Evolutionary conservation across 2,113 vertebrate species (phyloP), one percentile per base, ranked within the genome.

Genomic region (Potamarius usumacintae): DNA sequence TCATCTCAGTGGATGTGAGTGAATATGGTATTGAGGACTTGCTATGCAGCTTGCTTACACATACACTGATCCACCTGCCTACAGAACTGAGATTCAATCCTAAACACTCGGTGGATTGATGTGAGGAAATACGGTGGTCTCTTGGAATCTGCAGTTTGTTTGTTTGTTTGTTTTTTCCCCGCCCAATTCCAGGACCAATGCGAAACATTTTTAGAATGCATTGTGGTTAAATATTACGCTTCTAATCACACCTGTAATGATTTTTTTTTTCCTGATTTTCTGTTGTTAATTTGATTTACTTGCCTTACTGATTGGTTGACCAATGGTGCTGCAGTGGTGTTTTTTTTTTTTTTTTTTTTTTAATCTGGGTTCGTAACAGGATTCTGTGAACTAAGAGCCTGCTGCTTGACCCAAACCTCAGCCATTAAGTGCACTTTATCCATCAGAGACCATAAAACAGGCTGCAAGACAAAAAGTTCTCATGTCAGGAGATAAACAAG

Each of bases 391-490:
- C 18, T 65, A 42, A 84, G 57, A 84, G 74, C 53, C 60, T 42
- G 60, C 85, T 87, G 87, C 89, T 89, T 74, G 78, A 85, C 81
- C 57, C 55, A 60, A 89, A 87, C 85, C 89, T 90, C 85, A 90
- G 87, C 87, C 89, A 90, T 89, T 69, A 90, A 90, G 89, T 90
- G 89, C 89, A 89, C 87, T 90, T 90, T 89, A 90, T 87, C 78
- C 86, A 62, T 69, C 67, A 18, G 80, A 83, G 48, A 74, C 30
- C 27, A 65, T 1, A 3, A 57, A 52, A 65, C 86, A 53, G 80
- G 86, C 27, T 72, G 30, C 15, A 58, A 52, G 48, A 53, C 5
- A 17, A 30, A 86, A 60, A n/a, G 65, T 72, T 87, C 34, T 52
- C 30, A 76, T 8, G 42, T 74, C 34, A 30, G 20, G 27, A 83